Conservation (phyloP, 2,888 invertebrate species). For the Ectemnius cavifrons region DNA sequence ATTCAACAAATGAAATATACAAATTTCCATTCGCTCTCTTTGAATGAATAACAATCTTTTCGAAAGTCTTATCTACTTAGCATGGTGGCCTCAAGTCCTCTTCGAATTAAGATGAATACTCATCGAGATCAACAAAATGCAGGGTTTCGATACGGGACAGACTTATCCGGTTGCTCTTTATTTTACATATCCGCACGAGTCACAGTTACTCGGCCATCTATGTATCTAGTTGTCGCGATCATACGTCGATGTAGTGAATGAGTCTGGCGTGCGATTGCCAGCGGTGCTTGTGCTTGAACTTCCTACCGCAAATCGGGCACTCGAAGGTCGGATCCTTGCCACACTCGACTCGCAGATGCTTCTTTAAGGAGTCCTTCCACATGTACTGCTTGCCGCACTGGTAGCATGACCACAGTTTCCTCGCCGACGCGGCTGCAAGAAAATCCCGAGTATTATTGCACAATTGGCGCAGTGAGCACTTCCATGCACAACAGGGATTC, state of each 20-base stretch:
- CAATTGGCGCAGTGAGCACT: not conserved
- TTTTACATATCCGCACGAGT: conserved; percentile 2
- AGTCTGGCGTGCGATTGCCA: conserved; percentile 64
- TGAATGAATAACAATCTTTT: no score
- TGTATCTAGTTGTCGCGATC: conserved; percentile 26
- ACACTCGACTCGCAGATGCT: conserved; percentile 72
- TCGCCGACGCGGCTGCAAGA: conserved; percentile 56
- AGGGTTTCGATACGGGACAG: no score
- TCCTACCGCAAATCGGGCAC: conserved; percentile 69
- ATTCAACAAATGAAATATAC: no score
- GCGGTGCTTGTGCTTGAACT: conserved; percentile 71
- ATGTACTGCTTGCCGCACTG: conserved; percentile 71
- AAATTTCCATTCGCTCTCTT: no score
- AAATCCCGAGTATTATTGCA: conserved; percentile 20
- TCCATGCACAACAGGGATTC: conserved; percentile 9
- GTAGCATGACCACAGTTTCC: conserved; percentile 62
- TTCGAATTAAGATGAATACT: no score
- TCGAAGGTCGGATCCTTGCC: conserved; percentile 72
- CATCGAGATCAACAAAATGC: no score
- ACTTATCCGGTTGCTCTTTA: not conserved
- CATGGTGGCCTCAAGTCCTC: no score
- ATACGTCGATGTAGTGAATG: conserved; percentile 56
- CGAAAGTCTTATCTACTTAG: no score
- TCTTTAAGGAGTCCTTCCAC: conserved; percentile 69
- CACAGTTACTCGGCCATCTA: conserved; percentile 12